Base-by-base conservation (phyloP, 2,113 vertebrate genomes). In the Sceloporus tristichus region DNA sequence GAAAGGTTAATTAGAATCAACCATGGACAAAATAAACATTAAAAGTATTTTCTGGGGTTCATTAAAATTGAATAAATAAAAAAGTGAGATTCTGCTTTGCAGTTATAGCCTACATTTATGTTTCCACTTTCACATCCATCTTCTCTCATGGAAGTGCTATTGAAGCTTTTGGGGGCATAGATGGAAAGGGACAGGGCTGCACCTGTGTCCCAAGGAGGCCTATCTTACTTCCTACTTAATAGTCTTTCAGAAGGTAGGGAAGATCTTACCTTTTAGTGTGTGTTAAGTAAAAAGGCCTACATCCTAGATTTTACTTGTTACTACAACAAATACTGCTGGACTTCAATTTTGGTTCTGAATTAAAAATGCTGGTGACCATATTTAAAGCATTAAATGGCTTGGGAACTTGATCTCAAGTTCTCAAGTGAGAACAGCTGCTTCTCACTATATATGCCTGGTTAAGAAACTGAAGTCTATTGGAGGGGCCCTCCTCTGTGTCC, bases 1-100 rank as follows among this genome's bases (percentile, higher is more conserved):
- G 86, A 95, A 96, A 94, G 93, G 93, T 96, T 95, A 96, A 96
- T 96, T 94, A 94, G 90, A 96, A 92, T 90, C 90, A 96, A 93
- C 91, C 1, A 53, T 94, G 83, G 92, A 87, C 94, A 96, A 94
- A 94, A 88, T 95, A 96, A 96, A 96, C 88, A 95, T 82, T 91
- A 34, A 80, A 91, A 95, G 89, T 89, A 34, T 92, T 95, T 91
- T 88, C 66, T 91, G 90, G 87, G 76, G 85, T 90, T 94, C 88
- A 90, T 94, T 95, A 94, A 90, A 88, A 89, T 95, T 94, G 91
- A 92, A 93, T 91, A 92, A 94, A 89, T 94, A 90, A 92, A 95
- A 95, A 95, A 91, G 93, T 75, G 53, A 80, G 90, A 91, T 79
- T 91, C 85, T 68, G 40, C 48, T 91, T 92, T 0, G 10, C 82